phyloP scores from a whole-genome alignment of 2,888 invertebrate genomes.

The Sarcophaga subvicina region DNA sequence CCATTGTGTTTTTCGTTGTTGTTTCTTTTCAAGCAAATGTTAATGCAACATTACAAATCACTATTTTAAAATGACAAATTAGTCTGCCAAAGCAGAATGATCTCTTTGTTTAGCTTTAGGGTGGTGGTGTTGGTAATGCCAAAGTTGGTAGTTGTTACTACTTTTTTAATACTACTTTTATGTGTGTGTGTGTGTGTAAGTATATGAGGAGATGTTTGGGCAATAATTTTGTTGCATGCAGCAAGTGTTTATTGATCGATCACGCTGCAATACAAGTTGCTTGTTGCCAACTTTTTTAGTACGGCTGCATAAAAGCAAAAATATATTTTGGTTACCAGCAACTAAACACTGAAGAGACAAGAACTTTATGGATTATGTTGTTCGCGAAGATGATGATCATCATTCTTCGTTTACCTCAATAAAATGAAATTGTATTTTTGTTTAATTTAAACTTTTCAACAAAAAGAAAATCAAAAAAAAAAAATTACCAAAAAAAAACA shows the following conservation, averaged over 20 bases:
- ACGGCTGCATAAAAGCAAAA: conserved; percentile 36
- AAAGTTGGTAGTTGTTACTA: conserved; percentile 34
- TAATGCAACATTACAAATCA: conserved; percentile 55
- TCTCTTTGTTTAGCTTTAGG: conserved; percentile 65
- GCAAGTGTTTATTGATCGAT: conserved; percentile 70
- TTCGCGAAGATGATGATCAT: conserved; percentile 20
- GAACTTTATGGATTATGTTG: conserved; percentile 8
- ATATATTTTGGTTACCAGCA: conserved; percentile 49
- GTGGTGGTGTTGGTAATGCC: conserved; percentile 48
- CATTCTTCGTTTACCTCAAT: conserved; percentile 61
- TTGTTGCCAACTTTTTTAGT: conserved; percentile 51
- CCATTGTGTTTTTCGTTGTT: conserved; percentile 33
- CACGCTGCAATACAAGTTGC: conserved; percentile 71
- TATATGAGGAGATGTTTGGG: conserved; percentile 52
- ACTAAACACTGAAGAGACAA: conserved; percentile 41
- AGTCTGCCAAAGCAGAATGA: conserved; percentile 72
- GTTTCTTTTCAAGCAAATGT: background rate
- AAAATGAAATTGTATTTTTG: conserved; percentile 62
- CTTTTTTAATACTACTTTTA: background rate
- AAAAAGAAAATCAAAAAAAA: conserved; percentile 4
- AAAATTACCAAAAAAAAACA: background rate
- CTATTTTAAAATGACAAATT: conserved; percentile 78
- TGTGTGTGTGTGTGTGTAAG: conserved; percentile 25
- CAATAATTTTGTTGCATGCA: conserved; percentile 67
- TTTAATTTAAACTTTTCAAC: conserved; percentile 25